Evolutionary conservation across 2,888 invertebrate genomes (phyloP), one percentile per base, ranked within the genome.

Genomic region (Panzeria rudis): DNA sequence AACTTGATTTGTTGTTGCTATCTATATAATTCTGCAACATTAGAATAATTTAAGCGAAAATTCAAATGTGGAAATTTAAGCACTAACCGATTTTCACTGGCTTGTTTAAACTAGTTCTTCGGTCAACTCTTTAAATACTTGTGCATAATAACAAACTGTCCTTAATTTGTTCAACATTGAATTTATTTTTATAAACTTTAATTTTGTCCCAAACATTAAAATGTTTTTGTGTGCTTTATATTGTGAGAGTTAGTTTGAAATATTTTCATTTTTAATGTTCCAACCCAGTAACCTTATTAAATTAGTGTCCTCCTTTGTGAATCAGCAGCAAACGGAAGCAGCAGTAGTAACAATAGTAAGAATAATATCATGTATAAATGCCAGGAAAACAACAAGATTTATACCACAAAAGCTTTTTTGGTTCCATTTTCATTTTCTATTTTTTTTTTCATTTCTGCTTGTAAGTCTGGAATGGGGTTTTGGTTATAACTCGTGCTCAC

Each of bases 201-300:
- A 52, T 62, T 62, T 54, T 47, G 54, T 23, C 3, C 35, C 54
- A 64, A 35, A 66, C 38, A 56, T 15, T 41, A 47, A 29, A 4
- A n/a, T 72, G 38, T 62, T 17, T 17, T 6, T 68, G 32, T 29
- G 13, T 38, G 23, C 20, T 69, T 56, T 47, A 8, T 50, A 23
- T 8, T 68, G 62, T 38, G 44, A 59, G 61, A 47, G 38, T 52
- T 71, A 59, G 13, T 50, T 82, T 76, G 56, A 80, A 77, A 84
- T 81, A 80, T 82, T 85, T 71, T 82, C 50, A 59, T 69, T 85
- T 82, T 78, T 75, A 73, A 75, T 82, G 85, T 78, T 85, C 82
- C 85, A 85, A 85, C 85, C 85, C 85, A 85, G 85, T 85, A 85
- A 85, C 85, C 85, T 85, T 82, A 85, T 85, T 85, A 85, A 85